Conservation (phyloP, 2,113 vertebrate species). For the Jacana jacana region DNA sequence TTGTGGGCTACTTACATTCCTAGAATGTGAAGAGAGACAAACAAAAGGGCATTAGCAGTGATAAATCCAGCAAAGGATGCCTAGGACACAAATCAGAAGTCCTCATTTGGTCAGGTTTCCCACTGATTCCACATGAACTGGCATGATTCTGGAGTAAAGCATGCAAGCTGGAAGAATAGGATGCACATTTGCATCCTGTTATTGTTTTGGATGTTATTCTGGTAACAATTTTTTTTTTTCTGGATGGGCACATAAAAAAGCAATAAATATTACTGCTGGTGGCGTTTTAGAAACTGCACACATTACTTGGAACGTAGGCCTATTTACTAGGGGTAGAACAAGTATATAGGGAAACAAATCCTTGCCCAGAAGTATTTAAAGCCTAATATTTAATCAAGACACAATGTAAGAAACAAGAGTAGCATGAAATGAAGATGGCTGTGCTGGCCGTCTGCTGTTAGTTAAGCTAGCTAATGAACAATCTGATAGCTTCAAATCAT, state of each 20-base stretch:
- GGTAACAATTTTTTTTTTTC: constrained; percentile 13
- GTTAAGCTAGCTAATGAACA: neutral
- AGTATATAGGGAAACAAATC: neutral
- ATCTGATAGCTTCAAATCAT: neutral
- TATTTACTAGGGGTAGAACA: neutral
- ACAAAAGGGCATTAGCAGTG: neutral
- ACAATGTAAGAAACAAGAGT: neutral
- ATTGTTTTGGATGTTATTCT: neutral
- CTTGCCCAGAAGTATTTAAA: constrained; percentile 21
- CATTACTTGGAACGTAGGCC: neutral
- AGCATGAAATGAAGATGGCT: neutral
- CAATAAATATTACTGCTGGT: constrained; percentile 7
- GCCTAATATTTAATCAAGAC: neutral
- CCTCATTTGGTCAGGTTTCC: constrained; percentile 23
- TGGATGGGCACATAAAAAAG: neutral
- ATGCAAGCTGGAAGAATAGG: neutral
- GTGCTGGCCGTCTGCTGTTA: neutral
- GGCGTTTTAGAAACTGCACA: neutral
- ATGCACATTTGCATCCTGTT: neutral
- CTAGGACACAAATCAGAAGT: neutral
- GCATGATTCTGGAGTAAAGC: neutral
- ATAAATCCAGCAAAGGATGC: neutral
- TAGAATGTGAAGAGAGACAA: neutral
- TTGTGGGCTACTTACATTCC: neutral
- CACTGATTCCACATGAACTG: neutral